Evolutionary conservation across 1,140 invertebrate species (phyloP).

Genomic region (Camponotus vicinus): DNA sequence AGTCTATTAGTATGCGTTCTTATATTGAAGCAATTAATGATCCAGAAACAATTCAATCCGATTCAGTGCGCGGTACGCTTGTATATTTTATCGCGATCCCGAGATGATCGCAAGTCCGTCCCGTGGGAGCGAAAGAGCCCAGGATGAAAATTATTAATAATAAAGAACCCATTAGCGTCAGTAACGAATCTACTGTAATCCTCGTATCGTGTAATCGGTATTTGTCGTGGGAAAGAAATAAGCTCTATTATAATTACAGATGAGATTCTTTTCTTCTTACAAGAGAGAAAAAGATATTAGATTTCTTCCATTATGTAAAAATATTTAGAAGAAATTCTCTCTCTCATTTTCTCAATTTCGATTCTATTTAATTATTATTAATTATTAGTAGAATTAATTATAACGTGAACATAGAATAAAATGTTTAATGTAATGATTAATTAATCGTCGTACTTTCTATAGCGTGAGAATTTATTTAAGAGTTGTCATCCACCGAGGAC

Average conservation of each 20-base stretch:
- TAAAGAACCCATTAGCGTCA: slow-evolving; percentile 35
- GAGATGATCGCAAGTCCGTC: neutral
- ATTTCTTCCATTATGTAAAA: slow-evolving; percentile 12
- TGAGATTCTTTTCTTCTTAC: neutral
- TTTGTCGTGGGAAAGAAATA: slow-evolving; percentile 14
- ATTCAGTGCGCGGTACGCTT: slow-evolving; percentile 39
- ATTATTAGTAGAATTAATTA: neutral
- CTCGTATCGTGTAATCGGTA: neutral
- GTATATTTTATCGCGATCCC: slow-evolving; percentile 18
- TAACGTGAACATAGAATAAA: neutral
- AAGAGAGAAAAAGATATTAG: neutral
- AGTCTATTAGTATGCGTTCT: neutral
- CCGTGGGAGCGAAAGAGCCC: slow-evolving; percentile 29
- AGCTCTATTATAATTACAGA: slow-evolving; percentile 14
- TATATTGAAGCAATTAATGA: slow-evolving; percentile 48
- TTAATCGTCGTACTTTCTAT: slow-evolving; percentile 27
- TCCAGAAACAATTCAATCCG: slow-evolving; percentile 60
- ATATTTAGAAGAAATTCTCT: neutral
- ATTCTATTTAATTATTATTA: slow-evolving; percentile 8
- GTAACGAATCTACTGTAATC: slow-evolving; percentile 4
- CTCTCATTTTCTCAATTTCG: neutral
- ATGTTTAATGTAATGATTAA: slow-evolving; percentile 26
- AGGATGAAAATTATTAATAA: slow-evolving; percentile 54
- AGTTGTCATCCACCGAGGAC: neutral
- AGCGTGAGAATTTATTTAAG: slow-evolving; percentile 39